These are phyloP conservation scores for Pterocles burchelli DNA, from an alignment of 2,113 vertebrate species.

Conservation along the genomic window DNA sequence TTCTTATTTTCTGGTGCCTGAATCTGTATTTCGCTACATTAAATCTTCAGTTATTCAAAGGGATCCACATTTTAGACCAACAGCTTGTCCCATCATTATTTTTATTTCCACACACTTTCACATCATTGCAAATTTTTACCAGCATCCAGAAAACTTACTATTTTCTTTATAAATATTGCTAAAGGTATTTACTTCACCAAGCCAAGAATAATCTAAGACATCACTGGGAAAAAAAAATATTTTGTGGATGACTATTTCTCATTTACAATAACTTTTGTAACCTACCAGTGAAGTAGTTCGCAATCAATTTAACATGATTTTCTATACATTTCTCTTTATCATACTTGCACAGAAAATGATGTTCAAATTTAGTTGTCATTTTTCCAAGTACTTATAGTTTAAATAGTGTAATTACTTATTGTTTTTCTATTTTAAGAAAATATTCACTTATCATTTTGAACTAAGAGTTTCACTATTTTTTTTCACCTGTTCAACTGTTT, in stretches of 20 bases:
- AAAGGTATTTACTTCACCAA: not conserved
- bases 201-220: not conserved
- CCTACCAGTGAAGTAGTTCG: not conserved
- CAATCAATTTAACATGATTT: not conserved
- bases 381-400: not conserved
- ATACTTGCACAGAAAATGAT: not conserved
- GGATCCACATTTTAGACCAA: not conserved
- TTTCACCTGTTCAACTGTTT: not conserved
- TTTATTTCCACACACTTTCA: not conserved
- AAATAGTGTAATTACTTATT: not conserved
- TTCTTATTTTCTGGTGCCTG: not conserved
- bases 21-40: not conserved
- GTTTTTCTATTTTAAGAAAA: not conserved
- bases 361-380: not conserved
- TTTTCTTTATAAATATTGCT: not conserved
- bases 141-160: not conserved
- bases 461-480: not conserved
- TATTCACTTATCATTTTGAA: not conserved
- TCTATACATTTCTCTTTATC: not conserved
- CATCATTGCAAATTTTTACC: not conserved
- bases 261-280: not conserved
- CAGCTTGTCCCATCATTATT: not conserved
- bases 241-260: not conserved
- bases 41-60: not conserved
- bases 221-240: not conserved